These are phyloP conservation scores for Diloba caeruleocephala DNA, from an alignment of 2,888 invertebrate genomes.

Conservation along the genomic window DNA sequence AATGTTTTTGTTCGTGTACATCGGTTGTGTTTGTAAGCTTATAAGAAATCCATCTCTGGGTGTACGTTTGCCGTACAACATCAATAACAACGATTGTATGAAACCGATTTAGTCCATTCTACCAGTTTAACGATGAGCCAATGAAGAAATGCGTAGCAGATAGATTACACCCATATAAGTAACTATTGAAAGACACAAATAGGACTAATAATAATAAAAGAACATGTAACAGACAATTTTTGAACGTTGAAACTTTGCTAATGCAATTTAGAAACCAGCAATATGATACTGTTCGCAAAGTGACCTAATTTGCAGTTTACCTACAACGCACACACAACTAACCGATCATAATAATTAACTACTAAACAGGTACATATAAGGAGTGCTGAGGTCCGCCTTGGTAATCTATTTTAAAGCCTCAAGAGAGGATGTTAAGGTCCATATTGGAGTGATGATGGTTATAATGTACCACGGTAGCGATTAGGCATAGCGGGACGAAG, in stretches of 20 bases:
- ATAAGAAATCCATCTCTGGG: too few relatives aligned
- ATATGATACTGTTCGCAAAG: conserved; percentile 28
- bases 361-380: conserved; percentile 66
- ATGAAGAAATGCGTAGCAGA: too few relatives aligned
- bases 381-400: conserved; percentile 37
- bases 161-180: too few relatives aligned
- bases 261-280: conserved; percentile 12
- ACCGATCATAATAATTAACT: conserved; percentile 75
- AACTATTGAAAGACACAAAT: not conserved
- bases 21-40: too few relatives aligned
- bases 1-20: too few relatives aligned
- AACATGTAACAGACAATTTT: not conserved
- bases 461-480: conserved; percentile 44
- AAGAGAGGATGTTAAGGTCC: conserved; percentile 33
- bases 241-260: conserved; percentile 2
- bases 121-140: too few relatives aligned
- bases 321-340: conserved; percentile 61
- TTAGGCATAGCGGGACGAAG: conserved; percentile 51
- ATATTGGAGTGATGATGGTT: conserved; percentile 46
- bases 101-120: too few relatives aligned
- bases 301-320: conserved; percentile 45
- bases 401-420: conserved; percentile 50
- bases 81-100: too few relatives aligned
- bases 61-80: too few relatives aligned
- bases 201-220: not conserved